Conservation (phyloP, 2,113 vertebrate genomes). For the Mirza zaza region DNA sequence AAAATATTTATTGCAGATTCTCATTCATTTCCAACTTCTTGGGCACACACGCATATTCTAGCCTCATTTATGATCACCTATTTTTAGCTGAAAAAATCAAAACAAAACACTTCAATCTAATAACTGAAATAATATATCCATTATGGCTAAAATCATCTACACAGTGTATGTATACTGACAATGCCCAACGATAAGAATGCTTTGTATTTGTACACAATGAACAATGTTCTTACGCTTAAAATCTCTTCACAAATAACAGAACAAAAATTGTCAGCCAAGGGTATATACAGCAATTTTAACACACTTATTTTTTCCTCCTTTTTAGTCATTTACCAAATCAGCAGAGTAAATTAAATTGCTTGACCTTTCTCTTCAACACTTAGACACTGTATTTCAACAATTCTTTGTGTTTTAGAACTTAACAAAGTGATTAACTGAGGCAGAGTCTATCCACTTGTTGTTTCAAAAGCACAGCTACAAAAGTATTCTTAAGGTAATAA, state of each 20-base stretch:
- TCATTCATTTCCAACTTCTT: conserved; percentile 7
- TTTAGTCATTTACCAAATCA: conserved; percentile 31
- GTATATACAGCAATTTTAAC: conserved; percentile 37
- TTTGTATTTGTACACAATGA: conserved; percentile 17
- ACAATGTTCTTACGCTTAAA: conserved; percentile 42
- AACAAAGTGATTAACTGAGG: not conserved
- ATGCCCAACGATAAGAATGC: not conserved
- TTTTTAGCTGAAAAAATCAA: not conserved
- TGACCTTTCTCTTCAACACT: conserved; percentile 31
- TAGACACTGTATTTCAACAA: conserved; percentile 36
- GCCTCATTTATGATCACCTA: not conserved
- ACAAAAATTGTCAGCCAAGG: not conserved
- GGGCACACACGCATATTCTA: not conserved
- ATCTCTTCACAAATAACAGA: not conserved
- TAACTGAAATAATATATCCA: conserved; percentile 20
- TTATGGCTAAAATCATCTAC: conserved; percentile 24
- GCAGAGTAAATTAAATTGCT: conserved; percentile 36
- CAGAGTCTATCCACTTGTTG: not conserved
- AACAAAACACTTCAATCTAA: not conserved
- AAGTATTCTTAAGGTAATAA: conserved; percentile 23
- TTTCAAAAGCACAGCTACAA: conserved; percentile 7
- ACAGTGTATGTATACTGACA: not conserved
- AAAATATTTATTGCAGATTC: not conserved
- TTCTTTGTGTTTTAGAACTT: not conserved
- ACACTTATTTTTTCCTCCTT: not conserved